These are phyloP conservation scores for Clostera curtula DNA, from an alignment of 2,888 invertebrate genomes.

Conservation along the genomic window DNA sequence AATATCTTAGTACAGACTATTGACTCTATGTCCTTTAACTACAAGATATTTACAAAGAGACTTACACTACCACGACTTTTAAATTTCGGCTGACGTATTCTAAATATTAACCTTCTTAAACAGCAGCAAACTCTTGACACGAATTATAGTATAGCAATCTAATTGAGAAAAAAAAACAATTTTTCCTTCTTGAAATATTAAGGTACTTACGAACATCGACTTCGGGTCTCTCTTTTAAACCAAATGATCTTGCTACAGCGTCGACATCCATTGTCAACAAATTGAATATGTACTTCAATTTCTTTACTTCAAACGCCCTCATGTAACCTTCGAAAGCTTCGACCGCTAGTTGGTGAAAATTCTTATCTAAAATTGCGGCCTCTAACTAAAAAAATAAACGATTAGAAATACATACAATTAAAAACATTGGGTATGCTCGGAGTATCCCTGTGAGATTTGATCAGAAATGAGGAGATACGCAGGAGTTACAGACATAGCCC, in stretches of 20 bases:
- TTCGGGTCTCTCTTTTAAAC: constrained; percentile 92
- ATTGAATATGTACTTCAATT: constrained; percentile 94
- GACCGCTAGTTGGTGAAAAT: constrained; percentile 90
- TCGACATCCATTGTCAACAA: constrained; percentile 90
- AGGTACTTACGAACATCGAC: constrained; percentile 86
- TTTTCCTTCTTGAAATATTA: not conserved
- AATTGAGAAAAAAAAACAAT: constrained; percentile 4
- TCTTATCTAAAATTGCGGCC: constrained; percentile 90
- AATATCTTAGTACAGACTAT: no score
- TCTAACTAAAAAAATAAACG: constrained; percentile 81
- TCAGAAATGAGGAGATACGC: no score
- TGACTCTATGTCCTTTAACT: no score
- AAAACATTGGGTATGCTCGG: no score
- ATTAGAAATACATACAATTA: not conserved
- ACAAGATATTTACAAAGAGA: no score
- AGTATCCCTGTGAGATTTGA: no score
- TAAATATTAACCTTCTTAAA: no score
- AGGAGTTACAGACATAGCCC: no score
- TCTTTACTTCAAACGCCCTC: constrained; percentile 96
- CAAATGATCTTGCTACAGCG: constrained; percentile 92
- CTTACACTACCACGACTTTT: no score
- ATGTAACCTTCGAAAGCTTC: constrained; percentile 97
- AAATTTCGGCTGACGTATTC: no score
- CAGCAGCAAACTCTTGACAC: no score
- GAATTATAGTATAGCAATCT: no score